phyloP scores from a whole-genome alignment of 1,140 invertebrate species.

The Hycleus phaleratus region DNA sequence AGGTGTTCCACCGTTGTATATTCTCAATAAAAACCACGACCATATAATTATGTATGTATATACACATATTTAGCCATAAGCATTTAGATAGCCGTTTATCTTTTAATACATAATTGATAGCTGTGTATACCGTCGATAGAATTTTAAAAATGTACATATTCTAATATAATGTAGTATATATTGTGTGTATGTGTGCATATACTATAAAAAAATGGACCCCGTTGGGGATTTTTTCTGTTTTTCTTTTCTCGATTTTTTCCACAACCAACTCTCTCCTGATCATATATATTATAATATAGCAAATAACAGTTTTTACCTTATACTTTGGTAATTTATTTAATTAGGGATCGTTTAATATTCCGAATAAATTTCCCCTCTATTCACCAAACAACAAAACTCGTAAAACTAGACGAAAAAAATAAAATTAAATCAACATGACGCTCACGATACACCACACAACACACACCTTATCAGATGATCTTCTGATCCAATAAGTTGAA shows the following conservation, averaged over 20 bases:
- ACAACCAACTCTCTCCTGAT: slow-evolving; percentile 19
- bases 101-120: slow-evolving; percentile 44
- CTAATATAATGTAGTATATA: slow-evolving; percentile 28
- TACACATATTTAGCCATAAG: slow-evolving; percentile 42
- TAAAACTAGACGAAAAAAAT: too few relatives aligned
- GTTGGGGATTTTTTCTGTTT: slow-evolving; percentile 19
- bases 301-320: slow-evolving; percentile 28
- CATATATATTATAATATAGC: slow-evolving; percentile 32
- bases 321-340: slow-evolving; percentile 13
- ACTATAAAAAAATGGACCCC: slow-evolving; percentile 22
- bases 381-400: too few relatives aligned
- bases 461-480: too few relatives aligned
- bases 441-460: too few relatives aligned
- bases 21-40: slow-evolving; percentile 37
- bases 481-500: too few relatives aligned
- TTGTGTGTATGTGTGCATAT: too few relatives aligned
- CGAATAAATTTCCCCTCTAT: too few relatives aligned
- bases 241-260: slow-evolving; percentile 9
- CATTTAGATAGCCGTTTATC: slow-evolving; percentile 42
- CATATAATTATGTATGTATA: slow-evolving; percentile 44
- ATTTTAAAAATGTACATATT: slow-evolving; percentile 41
- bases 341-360: background rate
- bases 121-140: slow-evolving; percentile 38
- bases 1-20: slow-evolving; percentile 20
- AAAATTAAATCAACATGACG: too few relatives aligned